Evolutionary conservation across 2,888 invertebrate genomes (phyloP).

Genomic region (Ormyrus nitidulus): DNA sequence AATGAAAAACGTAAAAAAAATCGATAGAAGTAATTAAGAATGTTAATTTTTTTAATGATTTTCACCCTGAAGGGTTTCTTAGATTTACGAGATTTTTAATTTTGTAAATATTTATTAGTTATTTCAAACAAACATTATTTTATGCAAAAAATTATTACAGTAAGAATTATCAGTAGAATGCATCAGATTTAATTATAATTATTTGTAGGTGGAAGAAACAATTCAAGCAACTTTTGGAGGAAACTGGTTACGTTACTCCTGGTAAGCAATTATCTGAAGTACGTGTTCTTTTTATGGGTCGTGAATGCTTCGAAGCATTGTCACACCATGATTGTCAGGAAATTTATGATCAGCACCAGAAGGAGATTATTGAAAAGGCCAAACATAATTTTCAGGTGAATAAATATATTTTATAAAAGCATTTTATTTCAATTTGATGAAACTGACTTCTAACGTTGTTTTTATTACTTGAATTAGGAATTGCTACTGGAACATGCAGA

Average conservation of each 20-base stretch:
- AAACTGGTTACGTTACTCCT: conserved; percentile 95
- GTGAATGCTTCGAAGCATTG: conserved; percentile 95
- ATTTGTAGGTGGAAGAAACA: conserved; percentile 90
- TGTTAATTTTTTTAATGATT: no score
- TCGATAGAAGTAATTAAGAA: no score
- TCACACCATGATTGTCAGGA: conserved; percentile 92
- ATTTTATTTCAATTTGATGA: not conserved
- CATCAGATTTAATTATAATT: no score
- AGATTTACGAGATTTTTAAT: no score
- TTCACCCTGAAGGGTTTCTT: no score
- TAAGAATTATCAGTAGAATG: no score
- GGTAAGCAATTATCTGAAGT: conserved; percentile 96
- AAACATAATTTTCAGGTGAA: conserved; percentile 90
- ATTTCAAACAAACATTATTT: not conserved
- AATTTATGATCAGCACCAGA: conserved; percentile 95
- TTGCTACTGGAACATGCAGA: conserved; percentile 94
- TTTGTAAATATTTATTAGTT: no score
- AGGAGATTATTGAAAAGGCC: conserved; percentile 91
- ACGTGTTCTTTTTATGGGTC: conserved; percentile 92
- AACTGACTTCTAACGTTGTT: not conserved
- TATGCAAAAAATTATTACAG: not conserved
- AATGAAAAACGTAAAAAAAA: no score
- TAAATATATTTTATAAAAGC: conserved; percentile 4
- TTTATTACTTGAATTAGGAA: conserved; percentile 78
- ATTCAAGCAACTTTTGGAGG: conserved; percentile 93